A percentile compares a stretch with the other conserved stretches of the same genome.
phyloP scores from a whole-genome alignment of 2,113 vertebrate genomes.

The cat (Felis catus) region DNA sequence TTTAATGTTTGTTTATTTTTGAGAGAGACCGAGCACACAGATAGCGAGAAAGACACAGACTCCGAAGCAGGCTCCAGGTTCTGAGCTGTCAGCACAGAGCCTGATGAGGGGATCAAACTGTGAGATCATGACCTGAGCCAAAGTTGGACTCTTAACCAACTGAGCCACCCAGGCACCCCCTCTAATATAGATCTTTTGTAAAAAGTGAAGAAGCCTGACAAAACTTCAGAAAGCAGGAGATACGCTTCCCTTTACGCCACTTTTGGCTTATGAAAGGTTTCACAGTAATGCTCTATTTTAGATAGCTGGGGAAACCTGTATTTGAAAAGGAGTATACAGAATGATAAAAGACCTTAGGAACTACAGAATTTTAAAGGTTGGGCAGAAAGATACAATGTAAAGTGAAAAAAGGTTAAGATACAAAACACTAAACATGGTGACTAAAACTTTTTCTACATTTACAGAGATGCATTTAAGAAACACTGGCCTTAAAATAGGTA shows the following conservation, averaged over 20 bases:
- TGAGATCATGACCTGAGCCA: no score
- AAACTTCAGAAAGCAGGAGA: not conserved
- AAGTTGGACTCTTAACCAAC: no score
- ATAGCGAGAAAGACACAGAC: no score
- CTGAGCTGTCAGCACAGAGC: no score
- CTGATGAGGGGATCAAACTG: no score
- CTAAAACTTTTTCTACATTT: slow-evolving; percentile 5
- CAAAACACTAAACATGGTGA: not conserved
- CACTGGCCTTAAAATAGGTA: not conserved
- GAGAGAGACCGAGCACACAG: no score
- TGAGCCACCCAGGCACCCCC: no score
- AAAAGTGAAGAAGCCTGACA: not conserved
- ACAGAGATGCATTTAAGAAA: not conserved
- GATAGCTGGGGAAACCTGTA: not conserved
- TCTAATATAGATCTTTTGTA: not conserved
- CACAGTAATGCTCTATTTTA: not conserved
- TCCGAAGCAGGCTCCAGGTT: no score
- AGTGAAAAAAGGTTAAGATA: not conserved
- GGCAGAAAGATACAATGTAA: not conserved
- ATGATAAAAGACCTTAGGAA: not conserved
- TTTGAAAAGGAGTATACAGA: slow-evolving; percentile 1
- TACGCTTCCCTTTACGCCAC: not conserved
- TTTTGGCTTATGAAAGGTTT: not conserved
- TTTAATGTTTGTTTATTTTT: no score
- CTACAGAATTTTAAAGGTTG: not conserved